Evolutionary conservation across 2,888 invertebrate genomes (phyloP), one percentile per base, ranked within the genome.

Genomic region (Drepana falcataria): DNA sequence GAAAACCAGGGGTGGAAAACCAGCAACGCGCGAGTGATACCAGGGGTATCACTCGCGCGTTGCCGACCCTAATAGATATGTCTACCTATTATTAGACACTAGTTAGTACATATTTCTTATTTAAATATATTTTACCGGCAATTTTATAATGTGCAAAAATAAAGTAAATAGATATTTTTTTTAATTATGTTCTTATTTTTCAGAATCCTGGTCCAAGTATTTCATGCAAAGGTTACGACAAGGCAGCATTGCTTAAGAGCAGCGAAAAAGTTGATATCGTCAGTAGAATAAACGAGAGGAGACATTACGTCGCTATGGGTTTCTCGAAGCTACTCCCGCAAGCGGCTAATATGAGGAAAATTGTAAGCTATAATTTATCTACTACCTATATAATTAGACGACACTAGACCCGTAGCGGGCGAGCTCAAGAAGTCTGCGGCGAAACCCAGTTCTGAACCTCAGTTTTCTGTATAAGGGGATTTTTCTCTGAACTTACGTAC

Each of bases 261-360:
- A 58, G 68, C n/a, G 79, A 87, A 58, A 73, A 77, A 41, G 57
- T 61, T 37, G 71, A 75, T 9, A 75, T 91, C 47, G 59, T 88
- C 34, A 65, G 74, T 49, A 81, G 71, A 65, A 82, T 90, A 33
- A 90, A 91, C 60, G 77, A 81, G 53, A 76, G 79, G 49, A 75
- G 90, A 61, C 82, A 85, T 64, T 85, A 79, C 58, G 71, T 91
- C 35, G 87, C 90, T 9, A 61, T 68, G 59, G 87, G 88, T 2
- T 59, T 70, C 9, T 77, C 83, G 2, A 79, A 69, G 55, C 68
- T 69, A 35, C 66, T 87, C 21, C 86, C 88, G 0, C 71, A 74
- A 49, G 88, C 87, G 9, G 87, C 87, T 33, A 86, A 91, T 61
- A 90, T 91, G 88, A 83, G 75, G 53, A 85, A 83, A 80, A 69